Base-by-base conservation (phyloP, 2,888 invertebrate species). In the Erynnis tages region DNA sequence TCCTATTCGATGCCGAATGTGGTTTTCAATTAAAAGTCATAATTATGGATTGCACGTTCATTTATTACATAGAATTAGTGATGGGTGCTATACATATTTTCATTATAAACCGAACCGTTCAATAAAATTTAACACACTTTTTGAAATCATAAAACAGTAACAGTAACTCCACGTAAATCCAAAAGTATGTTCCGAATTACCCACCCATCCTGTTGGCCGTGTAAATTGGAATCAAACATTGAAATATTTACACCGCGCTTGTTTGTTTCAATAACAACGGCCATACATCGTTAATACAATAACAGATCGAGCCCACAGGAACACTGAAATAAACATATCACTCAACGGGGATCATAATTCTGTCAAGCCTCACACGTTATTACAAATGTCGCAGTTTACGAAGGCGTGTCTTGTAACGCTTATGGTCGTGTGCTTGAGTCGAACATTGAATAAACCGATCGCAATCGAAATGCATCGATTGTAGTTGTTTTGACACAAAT, bases 281-380 rank as follows among this genome's bases (percentile, higher is more conserved):
- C 40, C 49, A 49, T 41, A 49, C 41, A 49, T 49, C 49, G 57
- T 60, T 60, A 66, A 58, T 59, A 60, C 62, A 67, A 57, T 69
- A 67, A 69, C 71, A 70, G 74, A 78, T 76, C 78, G 75, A 74
- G 69, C 77, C 76, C 75, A 67, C 65, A 73, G 73, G 72, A 76
- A 73, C 62, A 70, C 68, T 74, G 53, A 58, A 67, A 73, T 73
- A 69, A 68, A 73, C 68, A 68, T 66, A 72, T 76, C 74, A 71
- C 76, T 73, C 79, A 70, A 69, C 69, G 59, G 76, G 78, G 65
- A 68, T 71, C 73, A 67, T 76, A 78, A 77, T 78, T 63, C 66
- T 62, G 58, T 61, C 65, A 58, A 63, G 60, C 56, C 56, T 58
- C 58, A 54, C 55, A 59, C 54, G 58, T 59, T 57, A 61, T 62